Evolutionary conservation across 2,888 invertebrate genomes (phyloP), one percentile per base, ranked within the genome.

Genomic region (Taenaris catops): DNA sequence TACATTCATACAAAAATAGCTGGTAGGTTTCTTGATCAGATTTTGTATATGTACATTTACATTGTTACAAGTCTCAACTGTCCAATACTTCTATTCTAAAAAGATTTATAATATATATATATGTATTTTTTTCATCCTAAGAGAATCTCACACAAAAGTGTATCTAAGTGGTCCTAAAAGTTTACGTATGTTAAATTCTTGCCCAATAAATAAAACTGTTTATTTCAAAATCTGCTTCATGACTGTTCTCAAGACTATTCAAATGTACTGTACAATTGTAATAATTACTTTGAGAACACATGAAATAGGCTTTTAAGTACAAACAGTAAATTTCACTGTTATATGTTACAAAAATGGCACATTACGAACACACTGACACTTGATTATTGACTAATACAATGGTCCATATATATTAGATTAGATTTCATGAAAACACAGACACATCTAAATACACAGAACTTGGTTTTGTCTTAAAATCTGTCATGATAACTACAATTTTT

Each of bases 1-100:
- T 68, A 73, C 65, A 67, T 63, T 47, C 57, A 68, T 76, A 76
- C 59, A 74, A 78, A 75, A 76, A 74, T 76, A 75, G 55, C 53
- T 57, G 45, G 52, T 25, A 19, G 7, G 17, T 11, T 11, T 12
- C 12, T 11, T 8, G 23, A 10, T 35, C 4, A 6, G 3, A 20
- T 25, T 20, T 34, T 25, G 8, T 34, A 25, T 20, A 23, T n/a
- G n/a, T n/a, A 14, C 14, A 14, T 14, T 14, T 14, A 14, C 14
- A 3, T 3, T 4, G 14, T n/a, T n/a, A n/a, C n/a, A n/a, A n/a
- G n/a, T n/a, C n/a, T n/a, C n/a, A n/a, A n/a, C n/a, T n/a, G n/a
- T n/a, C n/a, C n/a, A n/a, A n/a, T n/a, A n/a, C n/a, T n/a, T n/a
- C n/a, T n/a, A n/a, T n/a, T n/a, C n/a, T n/a, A n/a, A n/a, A n/a